These are phyloP conservation scores for Carpatolechia fugitivella DNA, from an alignment of 2,888 invertebrate genomes.

Conservation along the genomic window DNA sequence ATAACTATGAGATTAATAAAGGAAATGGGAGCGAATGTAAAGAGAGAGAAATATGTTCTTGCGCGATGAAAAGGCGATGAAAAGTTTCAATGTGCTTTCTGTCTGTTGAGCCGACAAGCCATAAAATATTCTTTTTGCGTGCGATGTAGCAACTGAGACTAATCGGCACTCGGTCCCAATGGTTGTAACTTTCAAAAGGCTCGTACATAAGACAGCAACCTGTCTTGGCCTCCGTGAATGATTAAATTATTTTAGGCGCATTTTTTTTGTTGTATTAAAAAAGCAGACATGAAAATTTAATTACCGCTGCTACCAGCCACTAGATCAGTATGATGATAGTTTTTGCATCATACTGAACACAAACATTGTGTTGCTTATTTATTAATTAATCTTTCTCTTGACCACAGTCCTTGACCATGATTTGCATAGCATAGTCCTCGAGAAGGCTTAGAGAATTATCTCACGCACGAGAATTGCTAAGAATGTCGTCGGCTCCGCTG, in stretches of 20 bases:
- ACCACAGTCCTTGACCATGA: neutral
- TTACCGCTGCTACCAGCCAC: too few relatives aligned
- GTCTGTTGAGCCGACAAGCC: neutral
- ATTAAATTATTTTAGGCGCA: neutral
- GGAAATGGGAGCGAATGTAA: neutral
- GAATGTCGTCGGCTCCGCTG: neutral
- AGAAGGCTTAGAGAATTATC: neutral
- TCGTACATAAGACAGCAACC: neutral
- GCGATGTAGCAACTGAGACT: neutral
- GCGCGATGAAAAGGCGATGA: neutral
- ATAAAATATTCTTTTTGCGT: constrained; percentile 7
- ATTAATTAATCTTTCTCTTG: too few relatives aligned
- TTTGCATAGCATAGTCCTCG: neutral
- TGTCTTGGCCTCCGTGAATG: neutral
- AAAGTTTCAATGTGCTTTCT: neutral
- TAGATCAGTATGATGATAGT: too few relatives aligned
- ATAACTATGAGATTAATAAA: constrained; percentile 9
- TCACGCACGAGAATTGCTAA: neutral
- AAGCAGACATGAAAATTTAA: too few relatives aligned
- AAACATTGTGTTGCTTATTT: too few relatives aligned
- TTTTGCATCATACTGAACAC: too few relatives aligned
- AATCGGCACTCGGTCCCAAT: neutral
- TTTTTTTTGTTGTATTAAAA: too few relatives aligned
- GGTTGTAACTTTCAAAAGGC: neutral
- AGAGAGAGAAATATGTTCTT: neutral